Evolutionary conservation across 2,888 invertebrate species (phyloP).

Genomic region (Oasisia sp.): DNA sequence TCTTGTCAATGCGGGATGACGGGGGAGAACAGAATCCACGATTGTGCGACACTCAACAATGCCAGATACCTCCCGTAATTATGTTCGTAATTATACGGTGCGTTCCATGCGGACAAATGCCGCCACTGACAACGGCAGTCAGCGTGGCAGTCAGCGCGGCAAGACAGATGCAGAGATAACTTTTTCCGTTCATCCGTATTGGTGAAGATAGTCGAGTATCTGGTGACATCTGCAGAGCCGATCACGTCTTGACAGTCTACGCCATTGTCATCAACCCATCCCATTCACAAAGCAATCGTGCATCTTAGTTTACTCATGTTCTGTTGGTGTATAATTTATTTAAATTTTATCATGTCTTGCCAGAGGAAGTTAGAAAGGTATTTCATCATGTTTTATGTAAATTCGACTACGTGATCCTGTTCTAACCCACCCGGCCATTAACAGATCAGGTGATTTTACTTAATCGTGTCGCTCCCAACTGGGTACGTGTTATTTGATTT

Average conservation of each 20-base stretch:
- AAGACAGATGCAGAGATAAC: conserved; percentile 3
- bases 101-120: neutral
- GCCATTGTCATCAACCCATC: neutral
- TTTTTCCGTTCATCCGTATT: conserved; percentile 9
- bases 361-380: conserved; percentile 8
- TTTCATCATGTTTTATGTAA: neutral
- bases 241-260: neutral
- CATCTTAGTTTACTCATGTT: neutral
- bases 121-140: neutral
- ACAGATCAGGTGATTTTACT: neutral
- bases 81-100: conserved; percentile 10
- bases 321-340: neutral
- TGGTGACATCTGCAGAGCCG: neutral
- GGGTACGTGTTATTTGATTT: neutral
- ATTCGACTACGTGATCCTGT: neutral
- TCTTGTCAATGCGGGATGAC: neutral
- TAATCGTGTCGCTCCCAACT: neutral
- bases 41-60: neutral
- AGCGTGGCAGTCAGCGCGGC: neutral
- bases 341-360: conserved; percentile 3
- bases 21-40: neutral
- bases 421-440: neutral
- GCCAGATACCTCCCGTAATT: neutral
- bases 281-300: conserved; percentile 1
- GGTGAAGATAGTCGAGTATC: neutral